These are phyloP conservation scores for Aphelinus certus DNA, from an alignment of 1,140 invertebrate species.

Conservation along the genomic window DNA sequence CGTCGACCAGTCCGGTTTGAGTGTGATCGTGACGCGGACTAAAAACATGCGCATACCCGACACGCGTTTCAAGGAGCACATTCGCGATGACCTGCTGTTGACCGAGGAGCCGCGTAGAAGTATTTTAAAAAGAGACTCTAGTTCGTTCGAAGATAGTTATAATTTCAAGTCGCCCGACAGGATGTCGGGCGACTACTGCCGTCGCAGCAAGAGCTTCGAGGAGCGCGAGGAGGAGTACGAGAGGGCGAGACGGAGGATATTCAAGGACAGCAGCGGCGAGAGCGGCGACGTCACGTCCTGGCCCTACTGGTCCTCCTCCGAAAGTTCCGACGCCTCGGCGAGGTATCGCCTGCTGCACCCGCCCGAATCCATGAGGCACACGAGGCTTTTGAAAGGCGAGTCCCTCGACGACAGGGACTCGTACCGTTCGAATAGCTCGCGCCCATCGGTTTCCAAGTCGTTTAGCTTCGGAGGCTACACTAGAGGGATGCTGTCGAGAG, in stretches of 20 bases:
- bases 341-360: constrained; percentile 59
- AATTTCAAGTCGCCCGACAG: constrained; percentile 72
- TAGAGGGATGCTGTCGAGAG: constrained; percentile 66
- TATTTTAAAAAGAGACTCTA: constrained; percentile 84
- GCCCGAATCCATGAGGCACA: constrained; percentile 55
- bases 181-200: constrained; percentile 71
- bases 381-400: constrained; percentile 67
- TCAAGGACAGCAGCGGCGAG: constrained; percentile 69
- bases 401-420: constrained; percentile 67
- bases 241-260: constrained; percentile 82
- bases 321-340: constrained; percentile 58
- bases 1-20: constrained; percentile 85
- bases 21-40: constrained; percentile 84
- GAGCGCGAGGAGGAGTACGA: constrained; percentile 91
- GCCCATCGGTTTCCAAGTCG: constrained; percentile 80
- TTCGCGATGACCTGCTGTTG: constrained; percentile 70
- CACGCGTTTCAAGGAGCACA: constrained; percentile 71
- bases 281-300: constrained; percentile 59
- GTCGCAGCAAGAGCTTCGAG: constrained; percentile 88
- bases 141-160: constrained; percentile 78
- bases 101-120: constrained; percentile 78
- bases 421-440: constrained; percentile 63
- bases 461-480: constrained; percentile 88
- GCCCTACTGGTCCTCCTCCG: constrained; percentile 68
- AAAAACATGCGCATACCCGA: constrained; percentile 80